Evolutionary conservation across 2,888 invertebrate genomes (phyloP), one percentile per base, ranked within the genome.

Genomic region (Papilio gigon): DNA sequence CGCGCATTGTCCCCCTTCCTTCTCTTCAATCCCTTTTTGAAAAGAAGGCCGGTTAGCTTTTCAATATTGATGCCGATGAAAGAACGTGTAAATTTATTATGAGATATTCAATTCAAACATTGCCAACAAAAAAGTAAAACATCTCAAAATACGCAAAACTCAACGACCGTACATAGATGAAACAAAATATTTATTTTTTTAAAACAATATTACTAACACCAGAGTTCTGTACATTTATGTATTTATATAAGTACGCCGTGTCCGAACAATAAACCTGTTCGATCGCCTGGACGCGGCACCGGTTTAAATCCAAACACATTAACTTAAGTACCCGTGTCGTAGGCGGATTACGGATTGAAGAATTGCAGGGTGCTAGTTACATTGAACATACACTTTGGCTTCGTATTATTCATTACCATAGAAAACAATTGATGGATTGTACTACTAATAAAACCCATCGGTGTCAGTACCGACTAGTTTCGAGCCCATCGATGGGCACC

Each of bases 1-100:
- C 78, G 80, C 79, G 79, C 83, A 90, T 90, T 90, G 90, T 90
- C 84, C 78, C 73, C 72, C 80, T 80, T 83, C 84, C 79, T 82
- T 79, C 78, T 79, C 37, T 63, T 62, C 37, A 35, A 81, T 82
- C 77, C 80, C 78, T 83, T 80, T 87, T 88, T 86, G 84, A 84
- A 50, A 84, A 80, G 81, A 79, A 74, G 67, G 50, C 72, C 71
- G 68, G 58, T 70, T 53, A 40, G 58, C 60, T 59, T 67, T 65
- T 63, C 37, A 62, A 58, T 62, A 65, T 67, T 71, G 40, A 65
- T 44, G 33, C 56, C 42, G 37, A 17, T 11, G 33, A 61, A 65
- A 44, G 60, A 47, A 22, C 58, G 20, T 20, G 20, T 27, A 12
- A 47, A 47, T 60, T 47, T n/a, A 59, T 60, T 59, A 35, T 27